Evolutionary conservation across 2,113 vertebrate species (phyloP).

Genomic region (Pholis gunnellus): DNA sequence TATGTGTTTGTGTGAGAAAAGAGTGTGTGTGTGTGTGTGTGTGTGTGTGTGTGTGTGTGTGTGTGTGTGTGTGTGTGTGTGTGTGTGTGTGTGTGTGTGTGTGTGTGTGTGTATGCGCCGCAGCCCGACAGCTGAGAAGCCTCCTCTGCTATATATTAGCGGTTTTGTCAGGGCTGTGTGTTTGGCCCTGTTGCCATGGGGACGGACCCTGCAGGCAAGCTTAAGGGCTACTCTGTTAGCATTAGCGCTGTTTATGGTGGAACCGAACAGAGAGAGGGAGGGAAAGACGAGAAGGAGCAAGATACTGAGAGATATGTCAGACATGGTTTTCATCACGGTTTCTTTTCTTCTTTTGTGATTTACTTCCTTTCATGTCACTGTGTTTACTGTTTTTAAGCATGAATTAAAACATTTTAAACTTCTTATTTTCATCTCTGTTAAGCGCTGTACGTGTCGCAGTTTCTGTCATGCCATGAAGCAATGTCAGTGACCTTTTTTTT

Average conservation of each 20-base stretch:
- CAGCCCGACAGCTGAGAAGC: slow-evolving; percentile 51
- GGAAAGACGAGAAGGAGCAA: not conserved
- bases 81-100: slow-evolving; percentile 11
- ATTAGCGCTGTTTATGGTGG: slow-evolving; percentile 76
- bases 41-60: not conserved
- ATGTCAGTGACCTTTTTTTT: not conserved
- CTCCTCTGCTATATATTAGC: slow-evolving; percentile 70
- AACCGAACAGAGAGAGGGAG: slow-evolving; percentile 39
- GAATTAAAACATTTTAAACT: not conserved
- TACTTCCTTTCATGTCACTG: not conserved
- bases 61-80: not conserved
- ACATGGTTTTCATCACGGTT: slow-evolving; percentile 35
- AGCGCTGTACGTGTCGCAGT: not conserved
- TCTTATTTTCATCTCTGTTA: not conserved
- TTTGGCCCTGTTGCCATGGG: slow-evolving; percentile 67
- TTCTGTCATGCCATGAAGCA: not conserved
- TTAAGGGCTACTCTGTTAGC: slow-evolving; percentile 71
- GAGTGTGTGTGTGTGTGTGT: not conserved
- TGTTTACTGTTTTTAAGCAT: not conserved
- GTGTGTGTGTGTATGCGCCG: not conserved
- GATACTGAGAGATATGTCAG: slow-evolving; percentile 47
- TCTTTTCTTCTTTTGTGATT: slow-evolving; percentile 5
- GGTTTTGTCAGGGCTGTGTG: slow-evolving; percentile 70
- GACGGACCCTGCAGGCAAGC: slow-evolving; percentile 64
- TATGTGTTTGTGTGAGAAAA: not conserved